Evolutionary conservation across 2,888 invertebrate genomes (phyloP), one percentile per base, ranked within the genome.

Genomic region (Drosophila koepferae): DNA sequence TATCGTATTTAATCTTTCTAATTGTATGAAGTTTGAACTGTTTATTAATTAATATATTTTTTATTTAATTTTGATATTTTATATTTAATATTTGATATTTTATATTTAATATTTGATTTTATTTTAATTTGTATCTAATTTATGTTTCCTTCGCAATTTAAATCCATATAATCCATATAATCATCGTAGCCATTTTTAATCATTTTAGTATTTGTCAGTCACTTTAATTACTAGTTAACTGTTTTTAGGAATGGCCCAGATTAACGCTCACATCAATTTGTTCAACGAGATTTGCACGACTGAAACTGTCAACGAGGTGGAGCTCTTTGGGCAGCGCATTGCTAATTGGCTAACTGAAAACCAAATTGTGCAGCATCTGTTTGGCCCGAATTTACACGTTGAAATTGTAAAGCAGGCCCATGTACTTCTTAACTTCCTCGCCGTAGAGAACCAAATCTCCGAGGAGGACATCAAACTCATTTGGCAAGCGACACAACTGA

Each of bases 331-430:
- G 0, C 96, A 97, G 79, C 96, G 95, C 81, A 94, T 99, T 80
- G 97, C 97, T 0, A 95, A 96, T 79, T 99, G 98, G 98, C 94
- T 99, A 23, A 96, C 97, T 0, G 95, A 95, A 78, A 97, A 98
- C 92, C 97, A 97, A 92, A 98, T 99, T 74, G 97, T 98, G 81
- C 96, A 98, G 86, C 98, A 98, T 92, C 96, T 99, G 69, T 99
- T 98, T 94, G 98, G 99, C n/a, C 99, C 99, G 38, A 99, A 99
- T 94, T 94, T 98, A 80, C 99, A 99, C 94, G 98, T 98, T 46
- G 99, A 99, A 84, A 95, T 98, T 16, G 98, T 99, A 74, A 99
- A 99, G 92, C 98, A 98, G 48, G 98, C 98, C 78, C 98, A 98
- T 93, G 96, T 98, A 87, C 97, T 98, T 75, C 94, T 98, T 56